Percentiles rank a stretch among this genome's conserved stretches.
Conservation (phyloP, 2,113 vertebrate genomes). For the Natator depressus region DNA sequence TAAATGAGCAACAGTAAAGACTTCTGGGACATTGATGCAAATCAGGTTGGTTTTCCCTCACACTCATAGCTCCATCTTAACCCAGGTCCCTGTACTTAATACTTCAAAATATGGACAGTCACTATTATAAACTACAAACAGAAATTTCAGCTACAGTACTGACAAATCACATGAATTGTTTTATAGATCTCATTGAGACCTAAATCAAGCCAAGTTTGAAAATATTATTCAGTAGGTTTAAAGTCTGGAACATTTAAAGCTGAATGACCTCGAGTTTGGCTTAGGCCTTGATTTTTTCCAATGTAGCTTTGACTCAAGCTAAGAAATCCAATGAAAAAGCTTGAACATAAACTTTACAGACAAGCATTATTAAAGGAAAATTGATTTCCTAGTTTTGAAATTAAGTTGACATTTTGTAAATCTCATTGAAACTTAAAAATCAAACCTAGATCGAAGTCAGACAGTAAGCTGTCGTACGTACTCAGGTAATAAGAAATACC, state of each 20-base stretch:
- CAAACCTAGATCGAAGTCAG: background rate
- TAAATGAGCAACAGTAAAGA: background rate
- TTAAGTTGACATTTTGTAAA: background rate
- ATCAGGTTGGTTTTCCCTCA: background rate
- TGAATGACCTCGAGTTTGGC: background rate
- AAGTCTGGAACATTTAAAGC: slow-evolving; percentile 21
- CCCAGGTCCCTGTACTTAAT: background rate
- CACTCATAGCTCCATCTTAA: background rate
- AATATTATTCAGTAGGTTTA: background rate
- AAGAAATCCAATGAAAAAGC: background rate
- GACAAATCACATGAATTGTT: background rate
- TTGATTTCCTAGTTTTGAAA: background rate
- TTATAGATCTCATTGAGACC: slow-evolving; percentile 27
- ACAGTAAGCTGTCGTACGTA: background rate
- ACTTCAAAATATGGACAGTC: slow-evolving; percentile 11
- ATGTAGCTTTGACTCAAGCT: background rate
- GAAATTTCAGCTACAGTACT: background rate
- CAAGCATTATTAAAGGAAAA: background rate
- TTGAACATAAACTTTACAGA: background rate
- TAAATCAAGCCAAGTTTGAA: slow-evolving; percentile 12
- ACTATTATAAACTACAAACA: slow-evolving; percentile 40
- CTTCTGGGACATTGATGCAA: background rate
- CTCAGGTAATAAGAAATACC: background rate
- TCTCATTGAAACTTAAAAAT: background rate
- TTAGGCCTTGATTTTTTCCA: background rate